Percentiles rank a stretch among this genome's conserved stretches.
Evolutionary conservation across 2,797 vertebrate genomes (phyloP).

Genomic region (Anas capensis): DNA sequence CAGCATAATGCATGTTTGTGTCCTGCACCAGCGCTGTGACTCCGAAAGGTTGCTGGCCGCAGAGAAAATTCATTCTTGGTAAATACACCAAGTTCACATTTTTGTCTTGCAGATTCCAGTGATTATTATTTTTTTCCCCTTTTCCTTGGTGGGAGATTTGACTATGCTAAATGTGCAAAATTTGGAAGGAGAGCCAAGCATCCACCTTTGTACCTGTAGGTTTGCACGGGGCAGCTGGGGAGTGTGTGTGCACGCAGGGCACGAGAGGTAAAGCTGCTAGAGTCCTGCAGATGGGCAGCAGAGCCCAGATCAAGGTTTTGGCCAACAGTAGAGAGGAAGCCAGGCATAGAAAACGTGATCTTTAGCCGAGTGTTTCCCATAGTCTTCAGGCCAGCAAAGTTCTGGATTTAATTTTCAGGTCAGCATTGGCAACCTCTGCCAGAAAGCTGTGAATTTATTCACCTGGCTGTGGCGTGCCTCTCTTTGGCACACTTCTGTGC

Average conservation of each 20-base stretch:
- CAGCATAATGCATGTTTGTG: neutral
- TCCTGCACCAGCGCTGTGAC: neutral
- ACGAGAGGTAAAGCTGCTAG: neutral
- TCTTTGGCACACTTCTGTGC: accelerated
- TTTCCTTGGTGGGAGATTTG: neutral
- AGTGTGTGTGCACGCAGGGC: accelerated
- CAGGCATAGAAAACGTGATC: neutral
- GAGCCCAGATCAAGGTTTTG: accelerated
- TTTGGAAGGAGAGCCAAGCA: neutral
- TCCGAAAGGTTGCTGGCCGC: accelerated
- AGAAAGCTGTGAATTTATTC: neutral
- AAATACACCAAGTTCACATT: accelerated
- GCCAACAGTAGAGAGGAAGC: neutral
- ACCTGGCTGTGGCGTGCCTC: neutral
- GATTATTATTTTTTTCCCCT: neutral
- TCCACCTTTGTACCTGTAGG: neutral
- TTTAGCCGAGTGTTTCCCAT: neutral
- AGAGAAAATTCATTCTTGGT: neutral
- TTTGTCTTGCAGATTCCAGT: neutral
- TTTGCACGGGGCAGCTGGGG: neutral
- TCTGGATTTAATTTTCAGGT: neutral
- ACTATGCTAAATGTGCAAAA: neutral
- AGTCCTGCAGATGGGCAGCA: neutral
- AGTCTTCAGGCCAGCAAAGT: neutral
- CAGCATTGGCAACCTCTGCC: neutral